Evolutionary conservation across 2,888 invertebrate species (phyloP).

Genomic region (Gymnoscelis rufifasciata): DNA sequence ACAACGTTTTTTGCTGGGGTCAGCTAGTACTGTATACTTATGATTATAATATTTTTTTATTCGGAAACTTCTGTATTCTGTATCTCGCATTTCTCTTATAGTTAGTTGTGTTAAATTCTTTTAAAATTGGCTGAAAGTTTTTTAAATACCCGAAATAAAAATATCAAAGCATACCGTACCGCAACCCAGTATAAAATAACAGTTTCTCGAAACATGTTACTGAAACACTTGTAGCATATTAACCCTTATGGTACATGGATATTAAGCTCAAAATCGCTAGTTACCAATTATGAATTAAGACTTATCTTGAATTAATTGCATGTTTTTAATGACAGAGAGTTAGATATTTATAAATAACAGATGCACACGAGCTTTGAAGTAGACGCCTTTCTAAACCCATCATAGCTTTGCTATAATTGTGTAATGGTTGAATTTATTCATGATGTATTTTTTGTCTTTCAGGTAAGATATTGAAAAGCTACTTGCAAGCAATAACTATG

Average conservation of each 20-base stretch:
- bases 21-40: no score
- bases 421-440: conserved; percentile 1
- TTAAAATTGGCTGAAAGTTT: conserved; percentile 19
- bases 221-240: conserved; percentile 16
- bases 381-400: conserved; percentile 2
- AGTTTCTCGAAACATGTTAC: conserved; percentile 37
- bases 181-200: conserved; percentile 49
- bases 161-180: conserved; percentile 46
- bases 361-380: conserved; percentile 35
- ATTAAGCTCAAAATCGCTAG: conserved; percentile 39
- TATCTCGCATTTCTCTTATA: no score
- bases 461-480: conserved; percentile 37
- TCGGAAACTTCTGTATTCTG: no score
- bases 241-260: conserved; percentile 26
- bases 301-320: conserved; percentile 49
- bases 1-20: no score
- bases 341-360: conserved; percentile 60
- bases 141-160: conserved; percentile 44
- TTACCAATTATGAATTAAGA: conserved; percentile 36
- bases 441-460: conserved; percentile 31
- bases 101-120: no score
- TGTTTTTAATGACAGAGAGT: conserved; percentile 60
- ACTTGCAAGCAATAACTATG: no score
- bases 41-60: no score
- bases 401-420: not conserved